These are phyloP conservation scores for Parotocinclus haroldoi DNA, from an alignment of 2,797 vertebrate species.

Conservation along the genomic window DNA sequence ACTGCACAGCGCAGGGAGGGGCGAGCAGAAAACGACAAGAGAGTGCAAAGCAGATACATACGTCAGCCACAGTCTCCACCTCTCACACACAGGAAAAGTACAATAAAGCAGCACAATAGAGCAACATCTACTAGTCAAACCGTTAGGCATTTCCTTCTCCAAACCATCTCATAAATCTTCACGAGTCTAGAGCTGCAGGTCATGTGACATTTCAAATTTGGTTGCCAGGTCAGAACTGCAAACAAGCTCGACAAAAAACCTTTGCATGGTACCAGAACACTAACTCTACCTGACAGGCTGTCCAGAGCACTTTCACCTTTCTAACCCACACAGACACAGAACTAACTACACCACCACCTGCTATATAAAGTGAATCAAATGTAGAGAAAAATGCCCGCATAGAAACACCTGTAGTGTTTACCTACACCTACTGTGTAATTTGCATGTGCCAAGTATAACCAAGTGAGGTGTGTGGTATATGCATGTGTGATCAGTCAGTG, in stretches of 20 bases:
- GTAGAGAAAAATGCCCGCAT: not conserved
- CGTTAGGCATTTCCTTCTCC: too few species aligned
- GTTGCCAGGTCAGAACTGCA: not conserved
- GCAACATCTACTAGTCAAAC: too few species aligned
- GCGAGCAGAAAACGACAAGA: slow-evolving; percentile 77
- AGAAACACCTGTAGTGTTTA: not conserved
- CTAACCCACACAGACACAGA: not conserved
- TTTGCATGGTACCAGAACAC: slow-evolving; percentile 1
- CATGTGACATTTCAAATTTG: not conserved
- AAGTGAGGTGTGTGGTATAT: slow-evolving; percentile 23
- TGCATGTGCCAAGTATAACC: not conserved
- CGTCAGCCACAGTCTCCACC: slow-evolving; percentile 49
- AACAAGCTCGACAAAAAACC: slow-evolving; percentile 11
- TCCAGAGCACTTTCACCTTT: slow-evolving; percentile 37
- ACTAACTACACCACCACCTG: too few species aligned
- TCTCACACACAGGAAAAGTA: too few species aligned
- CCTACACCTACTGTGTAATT: not conserved
- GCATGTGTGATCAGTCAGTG: slow-evolving; percentile 14
- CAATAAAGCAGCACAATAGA: too few species aligned
- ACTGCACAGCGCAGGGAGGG: slow-evolving; percentile 74
- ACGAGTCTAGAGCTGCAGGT: not conserved
- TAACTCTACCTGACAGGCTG: slow-evolving; percentile 23
- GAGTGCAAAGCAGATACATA: slow-evolving; percentile 77
- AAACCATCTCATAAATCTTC: too few species aligned
- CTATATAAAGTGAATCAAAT: not conserved